Evolutionary conservation across 2,888 invertebrate genomes (phyloP).

Genomic region (Aphrophora alni): DNA sequence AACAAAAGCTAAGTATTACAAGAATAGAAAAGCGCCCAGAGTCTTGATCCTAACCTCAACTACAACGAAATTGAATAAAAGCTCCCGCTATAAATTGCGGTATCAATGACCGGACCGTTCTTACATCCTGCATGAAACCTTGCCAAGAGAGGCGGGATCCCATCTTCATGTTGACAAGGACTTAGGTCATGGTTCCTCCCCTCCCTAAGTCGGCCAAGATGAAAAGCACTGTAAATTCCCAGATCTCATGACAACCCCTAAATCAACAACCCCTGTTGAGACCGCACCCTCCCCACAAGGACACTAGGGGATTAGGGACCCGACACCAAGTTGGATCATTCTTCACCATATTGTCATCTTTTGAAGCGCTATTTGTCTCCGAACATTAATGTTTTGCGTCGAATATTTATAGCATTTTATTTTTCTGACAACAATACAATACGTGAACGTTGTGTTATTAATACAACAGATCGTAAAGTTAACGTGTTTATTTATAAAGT

Average conservation of each 20-base stretch:
- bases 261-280: not conserved
- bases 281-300: conserved; percentile 3
- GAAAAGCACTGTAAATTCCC: conserved; percentile 6
- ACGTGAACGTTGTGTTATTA: too few relatives aligned
- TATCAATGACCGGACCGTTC: not conserved
- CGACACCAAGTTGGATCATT: not conserved
- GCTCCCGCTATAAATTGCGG: not conserved
- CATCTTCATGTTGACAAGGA: conserved; percentile 2
- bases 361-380: not conserved
- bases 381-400: not conserved
- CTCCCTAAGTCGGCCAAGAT: not conserved
- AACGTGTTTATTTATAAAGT: too few relatives aligned
- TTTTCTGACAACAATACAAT: too few relatives aligned
- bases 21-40: not conserved
- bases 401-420: too few relatives aligned
- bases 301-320: not conserved
- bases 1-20: too few relatives aligned
- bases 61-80: not conserved
- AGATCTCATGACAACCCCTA: conserved; percentile 1
- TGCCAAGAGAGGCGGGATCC: conserved; percentile 7
- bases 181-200: not conserved
- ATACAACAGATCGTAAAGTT: too few relatives aligned
- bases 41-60: not conserved
- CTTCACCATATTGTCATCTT: not conserved
- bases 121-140: not conserved